Evolutionary conservation across 37 sponge, comb jelly and placozoan species (phyloP), one percentile per base, ranked within the genome.

Genomic region (Halisarca cf. caerulea): DNA sequence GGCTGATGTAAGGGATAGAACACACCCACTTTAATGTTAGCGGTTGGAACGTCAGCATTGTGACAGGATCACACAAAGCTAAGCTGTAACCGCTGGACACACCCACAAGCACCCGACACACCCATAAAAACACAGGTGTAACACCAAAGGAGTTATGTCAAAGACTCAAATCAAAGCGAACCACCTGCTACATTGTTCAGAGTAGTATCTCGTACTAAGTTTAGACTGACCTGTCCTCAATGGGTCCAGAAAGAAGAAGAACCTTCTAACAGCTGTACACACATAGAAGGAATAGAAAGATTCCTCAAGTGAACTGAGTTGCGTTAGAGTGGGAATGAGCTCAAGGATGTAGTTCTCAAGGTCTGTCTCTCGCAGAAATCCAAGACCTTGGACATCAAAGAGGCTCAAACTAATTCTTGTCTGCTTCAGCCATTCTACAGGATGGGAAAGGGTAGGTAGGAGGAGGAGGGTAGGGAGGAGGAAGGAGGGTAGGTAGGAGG

Each of bases 191-290:
- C 51, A 47, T 47, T n/a, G n/a, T n/a, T n/a, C n/a, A n/a, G n/a
- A n/a, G n/a, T n/a, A n/a, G n/a, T n/a, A n/a, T 57, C 17, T 23
- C n/a, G 68, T 64, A 7, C 41, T 64, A 4, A n/a, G 27, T 35
- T 69, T 3, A 23, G 24, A 55, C 88, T 3, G 21, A 88, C 98
- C 99, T 58, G 96, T 96, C 23, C 91, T 73, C 81, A 96, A 80
- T 33, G 99, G 96, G 73, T 98, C 99, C 18, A 98, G 90, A 61
- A 98, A 96, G 84, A 98, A 98, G 82, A 98, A 98, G 92, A 98
- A 98, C 78, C 96, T 96, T 58, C 99, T 51, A 0, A 98, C 99
- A 11, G 99, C 99, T n/a, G 99, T 98, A 71, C 99, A 98, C 23
- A 98, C 96, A 71, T 96, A 98, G 89, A 98, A 98, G 23, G 95